These are phyloP conservation scores for Oreonectes daqikongensis DNA, from an alignment of 2,797 vertebrate species.

Conservation along the genomic window DNA sequence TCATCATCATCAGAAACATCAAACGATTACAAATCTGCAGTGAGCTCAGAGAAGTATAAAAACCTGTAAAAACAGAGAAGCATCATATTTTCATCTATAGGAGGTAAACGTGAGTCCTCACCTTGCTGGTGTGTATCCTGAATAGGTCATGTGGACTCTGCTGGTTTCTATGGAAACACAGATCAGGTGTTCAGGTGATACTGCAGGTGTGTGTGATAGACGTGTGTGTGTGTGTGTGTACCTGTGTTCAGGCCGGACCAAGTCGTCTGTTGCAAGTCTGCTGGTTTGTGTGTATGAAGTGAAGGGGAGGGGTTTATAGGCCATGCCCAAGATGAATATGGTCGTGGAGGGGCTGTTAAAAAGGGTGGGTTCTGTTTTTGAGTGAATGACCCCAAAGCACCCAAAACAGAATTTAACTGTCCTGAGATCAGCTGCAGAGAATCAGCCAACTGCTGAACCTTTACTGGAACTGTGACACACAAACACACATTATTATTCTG, in stretches of 20 bases:
- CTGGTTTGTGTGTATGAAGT: constrained; percentile 44
- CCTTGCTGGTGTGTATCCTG: constrained; percentile 68
- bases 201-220: constrained; percentile 9
- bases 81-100: no score
- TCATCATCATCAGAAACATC: no score
- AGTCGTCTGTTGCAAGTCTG: background rate
- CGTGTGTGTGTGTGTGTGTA: constrained; percentile 49
- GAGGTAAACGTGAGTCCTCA: constrained; percentile 44
- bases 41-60: no score
- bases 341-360: background rate
- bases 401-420: constrained; percentile 83
- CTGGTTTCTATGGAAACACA: constrained; percentile 58
- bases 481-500: background rate
- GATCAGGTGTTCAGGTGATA: background rate
- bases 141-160: constrained; percentile 58
- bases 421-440: constrained; percentile 85
- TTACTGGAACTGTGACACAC: constrained; percentile 68
- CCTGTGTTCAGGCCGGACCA: constrained; percentile 12
- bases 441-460: constrained; percentile 80
- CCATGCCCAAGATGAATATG: constrained; percentile 69
- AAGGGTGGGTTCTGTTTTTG: constrained; percentile 57
- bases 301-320: constrained; percentile 5
- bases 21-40: no score
- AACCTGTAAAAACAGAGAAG: no score
- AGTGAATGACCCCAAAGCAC: constrained; percentile 74